A percentile compares a stretch with the other conserved stretches of the same genome.
These are phyloP conservation scores for Hypselothyrea guttata DNA, from an alignment of 2,888 invertebrate species.

Conservation along the genomic window DNA sequence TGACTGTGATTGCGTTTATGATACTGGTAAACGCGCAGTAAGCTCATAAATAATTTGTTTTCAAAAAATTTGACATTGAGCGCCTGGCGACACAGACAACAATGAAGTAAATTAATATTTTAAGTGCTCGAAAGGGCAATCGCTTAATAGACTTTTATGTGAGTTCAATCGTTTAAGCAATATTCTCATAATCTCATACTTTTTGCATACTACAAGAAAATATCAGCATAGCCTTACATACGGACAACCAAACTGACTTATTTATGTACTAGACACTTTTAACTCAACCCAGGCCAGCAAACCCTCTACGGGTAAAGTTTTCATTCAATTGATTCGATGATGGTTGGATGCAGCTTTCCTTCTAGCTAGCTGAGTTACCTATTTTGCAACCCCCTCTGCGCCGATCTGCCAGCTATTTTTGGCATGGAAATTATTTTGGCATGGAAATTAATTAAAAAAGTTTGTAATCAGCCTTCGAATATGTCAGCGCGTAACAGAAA, in stretches of 20 bases:
- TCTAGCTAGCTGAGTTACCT: not conserved
- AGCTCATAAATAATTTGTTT: conserved; percentile 76
- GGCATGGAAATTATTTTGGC: conserved; percentile 77
- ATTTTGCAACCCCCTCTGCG: conserved; percentile 18
- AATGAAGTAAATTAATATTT: conserved; percentile 71
- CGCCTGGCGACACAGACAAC: conserved; percentile 4
- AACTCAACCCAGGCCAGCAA: not conserved
- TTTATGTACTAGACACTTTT: conserved; percentile 3
- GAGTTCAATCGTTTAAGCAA: too few species aligned
- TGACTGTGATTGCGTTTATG: too few species aligned
- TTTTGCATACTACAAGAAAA: too few species aligned
- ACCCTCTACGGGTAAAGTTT: conserved; percentile 36
- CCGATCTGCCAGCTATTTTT: conserved; percentile 35
- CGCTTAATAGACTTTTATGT: conserved; percentile 13
- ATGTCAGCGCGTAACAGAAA: conserved; percentile 53
- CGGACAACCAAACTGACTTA: not conserved
- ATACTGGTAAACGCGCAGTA: conserved; percentile 21
- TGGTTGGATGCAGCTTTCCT: conserved; percentile 10
- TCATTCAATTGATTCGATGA: conserved; percentile 51
- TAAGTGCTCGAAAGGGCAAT: conserved; percentile 48
- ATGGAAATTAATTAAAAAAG: conserved; percentile 80
- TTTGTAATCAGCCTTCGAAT: conserved; percentile 72
- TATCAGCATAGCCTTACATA: not conserved
- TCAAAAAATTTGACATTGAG: conserved; percentile 44
- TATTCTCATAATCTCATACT: too few species aligned